Evolutionary conservation across 2,888 invertebrate species (phyloP).

Genomic region (Theristus sp.): DNA sequence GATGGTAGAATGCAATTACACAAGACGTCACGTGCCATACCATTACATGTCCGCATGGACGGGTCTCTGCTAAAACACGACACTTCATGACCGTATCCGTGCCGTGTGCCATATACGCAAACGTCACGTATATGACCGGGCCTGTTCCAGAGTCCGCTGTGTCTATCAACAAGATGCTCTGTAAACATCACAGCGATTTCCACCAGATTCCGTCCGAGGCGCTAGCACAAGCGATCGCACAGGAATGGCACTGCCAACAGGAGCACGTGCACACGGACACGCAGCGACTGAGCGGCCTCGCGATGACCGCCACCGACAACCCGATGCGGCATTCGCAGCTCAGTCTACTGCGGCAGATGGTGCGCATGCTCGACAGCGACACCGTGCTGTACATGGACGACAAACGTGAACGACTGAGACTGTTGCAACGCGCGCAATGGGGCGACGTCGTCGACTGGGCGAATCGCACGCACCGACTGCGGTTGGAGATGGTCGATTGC

Average conservation of each 20-base stretch:
- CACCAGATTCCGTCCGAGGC: background rate
- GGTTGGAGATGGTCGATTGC: background rate
- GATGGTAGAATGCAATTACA: no score
- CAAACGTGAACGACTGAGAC: background rate
- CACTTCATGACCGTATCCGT: no score
- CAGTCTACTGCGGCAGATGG: no score
- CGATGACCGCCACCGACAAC: conserved; percentile 47
- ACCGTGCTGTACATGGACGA: background rate
- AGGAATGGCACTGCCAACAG: conserved; percentile 74
- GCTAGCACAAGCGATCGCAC: conserved; percentile 68
- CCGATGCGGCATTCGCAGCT: background rate
- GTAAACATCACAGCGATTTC: no score
- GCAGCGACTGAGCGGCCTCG: conserved; percentile 51
- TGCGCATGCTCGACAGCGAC: background rate
- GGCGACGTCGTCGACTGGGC: background rate
- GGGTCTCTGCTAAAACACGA: no score
- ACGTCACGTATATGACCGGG: no score
- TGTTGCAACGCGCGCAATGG: background rate
- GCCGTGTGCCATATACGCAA: no score
- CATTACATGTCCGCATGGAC: no score
- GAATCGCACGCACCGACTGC: background rate
- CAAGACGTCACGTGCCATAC: no score
- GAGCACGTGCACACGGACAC: conserved; percentile 43
- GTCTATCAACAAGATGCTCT: no score
- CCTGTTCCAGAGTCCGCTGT: no score